These are phyloP conservation scores for Tetramorium alpestre DNA, from an alignment of 1,140 invertebrate species.

Conservation along the genomic window DNA sequence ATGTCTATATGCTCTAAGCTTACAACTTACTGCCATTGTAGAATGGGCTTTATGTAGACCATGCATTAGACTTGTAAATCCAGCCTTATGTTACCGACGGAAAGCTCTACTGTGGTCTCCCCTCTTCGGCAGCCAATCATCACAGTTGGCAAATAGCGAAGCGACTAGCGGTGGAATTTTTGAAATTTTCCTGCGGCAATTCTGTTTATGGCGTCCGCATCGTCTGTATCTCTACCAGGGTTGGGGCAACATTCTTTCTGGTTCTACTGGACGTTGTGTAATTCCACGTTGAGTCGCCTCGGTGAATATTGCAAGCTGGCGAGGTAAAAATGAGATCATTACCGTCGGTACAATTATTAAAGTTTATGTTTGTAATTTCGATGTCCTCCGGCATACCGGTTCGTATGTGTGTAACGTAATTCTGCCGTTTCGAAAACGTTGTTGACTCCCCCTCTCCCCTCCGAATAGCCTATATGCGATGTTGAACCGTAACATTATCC, in stretches of 20 bases:
- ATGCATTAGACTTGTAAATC: no score
- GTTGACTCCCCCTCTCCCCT: not conserved
- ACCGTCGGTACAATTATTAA: no score
- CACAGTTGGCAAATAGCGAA: not conserved
- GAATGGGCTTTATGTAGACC: no score
- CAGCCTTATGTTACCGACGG: no score
- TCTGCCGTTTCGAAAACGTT: not conserved
- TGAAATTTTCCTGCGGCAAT: not conserved
- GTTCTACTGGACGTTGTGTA: not conserved
- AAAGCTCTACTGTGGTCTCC: not conserved
- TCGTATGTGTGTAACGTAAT: not conserved
- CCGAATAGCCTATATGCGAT: not conserved
- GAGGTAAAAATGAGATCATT: not conserved
- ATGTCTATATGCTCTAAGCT: no score
- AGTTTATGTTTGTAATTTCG: not conserved
- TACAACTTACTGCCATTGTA: no score
- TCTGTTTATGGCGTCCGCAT: conserved; percentile 23
- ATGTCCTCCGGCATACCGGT: not conserved
- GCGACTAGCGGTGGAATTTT: conserved; percentile 6
- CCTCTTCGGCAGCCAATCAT: not conserved
- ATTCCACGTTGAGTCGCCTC: not conserved
- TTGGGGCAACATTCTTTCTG: not conserved
- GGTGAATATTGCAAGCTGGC: not conserved
- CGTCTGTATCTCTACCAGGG: not conserved
- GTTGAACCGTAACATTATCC: not conserved